Base-by-base conservation (phyloP, 2,888 invertebrate species). In the Drosophila phalerata region DNA sequence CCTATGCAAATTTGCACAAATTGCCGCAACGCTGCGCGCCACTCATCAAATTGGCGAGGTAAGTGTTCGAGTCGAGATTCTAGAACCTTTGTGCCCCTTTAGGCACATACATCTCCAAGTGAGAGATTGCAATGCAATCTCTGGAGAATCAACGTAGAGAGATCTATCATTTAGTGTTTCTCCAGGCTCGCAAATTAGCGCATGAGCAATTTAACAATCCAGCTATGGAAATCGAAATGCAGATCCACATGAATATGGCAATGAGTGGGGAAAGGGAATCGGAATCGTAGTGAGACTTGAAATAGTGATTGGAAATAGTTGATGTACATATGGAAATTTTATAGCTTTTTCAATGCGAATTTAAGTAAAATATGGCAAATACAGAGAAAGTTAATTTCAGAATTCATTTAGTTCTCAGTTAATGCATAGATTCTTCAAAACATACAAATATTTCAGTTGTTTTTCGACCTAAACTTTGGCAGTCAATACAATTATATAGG, bases 1-100 rank as follows among this genome's bases (percentile, higher is more conserved):
- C 92, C 94, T 95, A 87, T 92, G 93, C 64, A 95, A 95, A 73
- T 95, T 95, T 49, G 93, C 94, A 17, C 92, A 93, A 80, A 93
- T 95, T 68, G 93, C 95, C 65, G 92, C 92, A 72, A 91, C 92
- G 82, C 92, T 95, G 77, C 94, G 94, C 92, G 92, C 90, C 70
- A 85, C 85, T 62, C 92, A 92, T 80, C 79, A 85, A 73, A 79
- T 87, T 74, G 91, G 91, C 71, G 91, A 91, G 92, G 93, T 93
- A 88, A 92, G 92, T 91, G 84, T 38, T 38, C 49, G 28, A 28
- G 28, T 28, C 30, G 1, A 30, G 30, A 30, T 9, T 6, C 19
- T 58, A 53, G n/a, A 60, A 47, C 25, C 11, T 38, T 30, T 30
- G 9, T 30, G 9, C 30, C 30, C 30, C 30, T 30, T 2, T 10